phyloP scores from a whole-genome alignment of 2,888 invertebrate genomes.

The Idaea dimidiata region DNA sequence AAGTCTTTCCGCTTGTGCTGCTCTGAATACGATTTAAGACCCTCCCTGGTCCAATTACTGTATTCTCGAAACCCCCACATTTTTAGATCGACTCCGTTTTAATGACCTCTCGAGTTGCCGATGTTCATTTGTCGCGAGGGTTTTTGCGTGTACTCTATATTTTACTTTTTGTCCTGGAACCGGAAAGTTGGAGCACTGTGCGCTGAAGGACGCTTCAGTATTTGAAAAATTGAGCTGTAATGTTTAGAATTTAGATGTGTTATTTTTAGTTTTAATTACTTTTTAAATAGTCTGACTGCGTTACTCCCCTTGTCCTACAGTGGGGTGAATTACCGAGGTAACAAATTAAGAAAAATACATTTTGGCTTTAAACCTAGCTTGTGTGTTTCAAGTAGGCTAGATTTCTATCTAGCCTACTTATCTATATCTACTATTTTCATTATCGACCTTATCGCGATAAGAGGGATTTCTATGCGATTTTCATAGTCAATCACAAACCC shows the following conservation, averaged over 20 bases:
- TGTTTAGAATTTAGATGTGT: slow-evolving; percentile 13
- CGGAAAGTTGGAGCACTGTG: slow-evolving; percentile 49
- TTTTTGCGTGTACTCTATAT: slow-evolving; percentile 70
- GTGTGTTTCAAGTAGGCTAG: too few species aligned
- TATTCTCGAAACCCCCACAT: slow-evolving; percentile 75
- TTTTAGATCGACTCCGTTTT: slow-evolving; percentile 78
- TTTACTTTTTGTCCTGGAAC: slow-evolving; percentile 61
- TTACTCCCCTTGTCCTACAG: too few species aligned
- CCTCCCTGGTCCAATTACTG: slow-evolving; percentile 79
- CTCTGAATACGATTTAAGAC: slow-evolving; percentile 77
- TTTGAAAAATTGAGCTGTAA: slow-evolving; percentile 29
- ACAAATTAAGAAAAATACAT: too few species aligned
- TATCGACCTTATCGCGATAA: too few species aligned
- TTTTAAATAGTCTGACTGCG: too few species aligned
- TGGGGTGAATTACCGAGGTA: too few species aligned
- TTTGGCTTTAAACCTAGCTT: too few species aligned
- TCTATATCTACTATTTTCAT: too few species aligned
- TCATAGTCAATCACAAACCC: too few species aligned
- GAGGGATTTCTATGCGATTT: too few species aligned
- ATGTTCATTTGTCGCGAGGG: slow-evolving; percentile 79
- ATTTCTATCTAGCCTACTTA: too few species aligned
- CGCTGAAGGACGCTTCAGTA: slow-evolving; percentile 42
- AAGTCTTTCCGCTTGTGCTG: slow-evolving; percentile 77
- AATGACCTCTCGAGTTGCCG: slow-evolving; percentile 79
- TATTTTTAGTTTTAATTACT: background rate